Evolutionary conservation across 2,797 vertebrate genomes (phyloP).

Genomic region (Tokudaia muenninki): DNA sequence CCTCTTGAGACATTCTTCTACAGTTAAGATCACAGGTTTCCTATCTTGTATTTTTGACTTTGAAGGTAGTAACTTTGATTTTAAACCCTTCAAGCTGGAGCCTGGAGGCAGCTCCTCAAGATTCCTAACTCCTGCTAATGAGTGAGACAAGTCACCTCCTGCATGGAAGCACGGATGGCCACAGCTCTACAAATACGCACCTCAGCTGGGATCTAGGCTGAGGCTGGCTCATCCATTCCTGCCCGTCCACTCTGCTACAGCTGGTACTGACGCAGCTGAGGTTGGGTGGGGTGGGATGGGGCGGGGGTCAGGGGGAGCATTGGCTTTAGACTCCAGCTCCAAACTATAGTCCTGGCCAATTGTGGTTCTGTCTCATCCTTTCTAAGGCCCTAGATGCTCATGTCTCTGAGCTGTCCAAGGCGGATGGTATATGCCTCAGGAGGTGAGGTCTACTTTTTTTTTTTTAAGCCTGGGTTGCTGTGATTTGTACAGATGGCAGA

Average conservation of each 20-base stretch:
- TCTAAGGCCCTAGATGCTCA: background rate
- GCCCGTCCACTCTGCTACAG: accelerated
- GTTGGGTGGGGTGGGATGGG: background rate
- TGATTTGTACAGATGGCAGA: background rate
- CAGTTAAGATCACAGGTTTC: too few species aligned
- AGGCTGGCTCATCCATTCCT: background rate
- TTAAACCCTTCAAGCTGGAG: constrained; percentile 46
- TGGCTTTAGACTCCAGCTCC: background rate
- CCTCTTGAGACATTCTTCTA: too few species aligned
- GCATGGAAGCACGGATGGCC: background rate
- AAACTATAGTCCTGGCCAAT: background rate
- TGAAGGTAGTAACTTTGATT: background rate
- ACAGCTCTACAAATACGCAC: background rate
- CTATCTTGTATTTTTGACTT: too few species aligned
- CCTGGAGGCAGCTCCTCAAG: too few species aligned
- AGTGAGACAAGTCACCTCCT: background rate
- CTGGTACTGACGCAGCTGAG: background rate
- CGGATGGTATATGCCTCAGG: background rate
- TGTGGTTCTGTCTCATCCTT: background rate
- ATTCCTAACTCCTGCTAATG: background rate
- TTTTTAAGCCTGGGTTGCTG: background rate
- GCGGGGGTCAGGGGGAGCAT: too few species aligned
- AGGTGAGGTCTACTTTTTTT: background rate
- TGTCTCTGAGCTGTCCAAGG: background rate
- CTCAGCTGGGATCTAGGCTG: background rate